phyloP scores from a whole-genome alignment of 2,113 vertebrate genomes.

The Spea multiplicata region DNA sequence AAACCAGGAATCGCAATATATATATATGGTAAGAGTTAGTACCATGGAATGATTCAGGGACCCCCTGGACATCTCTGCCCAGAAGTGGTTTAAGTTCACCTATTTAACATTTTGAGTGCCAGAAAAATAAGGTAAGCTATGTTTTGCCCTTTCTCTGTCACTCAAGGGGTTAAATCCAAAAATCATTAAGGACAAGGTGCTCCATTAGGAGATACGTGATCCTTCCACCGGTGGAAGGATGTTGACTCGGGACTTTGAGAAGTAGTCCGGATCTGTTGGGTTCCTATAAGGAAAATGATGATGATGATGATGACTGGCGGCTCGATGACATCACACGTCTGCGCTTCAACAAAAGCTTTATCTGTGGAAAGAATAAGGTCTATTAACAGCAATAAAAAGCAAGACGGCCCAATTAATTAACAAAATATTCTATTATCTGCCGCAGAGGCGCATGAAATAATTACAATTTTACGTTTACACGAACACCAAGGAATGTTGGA shows the following conservation, averaged over 20 bases:
- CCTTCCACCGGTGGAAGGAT: slow-evolving; percentile 10
- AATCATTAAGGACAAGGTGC: neutral
- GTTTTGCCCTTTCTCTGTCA: neutral
- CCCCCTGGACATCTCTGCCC: no score
- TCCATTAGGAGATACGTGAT: neutral
- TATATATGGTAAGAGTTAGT: neutral
- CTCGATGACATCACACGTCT: slow-evolving; percentile 64
- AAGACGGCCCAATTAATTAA: no score
- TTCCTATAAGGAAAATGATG: slow-evolving; percentile 73
- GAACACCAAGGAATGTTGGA: no score
- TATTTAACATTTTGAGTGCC: neutral
- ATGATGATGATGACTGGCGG: slow-evolving; percentile 66
- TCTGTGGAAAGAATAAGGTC: slow-evolving; percentile 56
- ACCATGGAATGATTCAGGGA: neutral
- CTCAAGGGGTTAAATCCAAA: neutral
- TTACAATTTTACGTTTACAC: no score
- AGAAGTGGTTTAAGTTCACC: no score
- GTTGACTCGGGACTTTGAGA: slow-evolving; percentile 56
- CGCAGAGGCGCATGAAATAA: no score
- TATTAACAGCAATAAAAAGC: no score
- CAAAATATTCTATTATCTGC: no score
- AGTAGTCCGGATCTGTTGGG: slow-evolving; percentile 67
- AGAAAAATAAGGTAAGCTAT: neutral
- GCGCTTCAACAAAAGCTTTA: slow-evolving; percentile 82
- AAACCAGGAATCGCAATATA: slow-evolving; percentile 16